Evolutionary conservation across 2,888 invertebrate genomes (phyloP).

Genomic region (Gerris lacustris): DNA sequence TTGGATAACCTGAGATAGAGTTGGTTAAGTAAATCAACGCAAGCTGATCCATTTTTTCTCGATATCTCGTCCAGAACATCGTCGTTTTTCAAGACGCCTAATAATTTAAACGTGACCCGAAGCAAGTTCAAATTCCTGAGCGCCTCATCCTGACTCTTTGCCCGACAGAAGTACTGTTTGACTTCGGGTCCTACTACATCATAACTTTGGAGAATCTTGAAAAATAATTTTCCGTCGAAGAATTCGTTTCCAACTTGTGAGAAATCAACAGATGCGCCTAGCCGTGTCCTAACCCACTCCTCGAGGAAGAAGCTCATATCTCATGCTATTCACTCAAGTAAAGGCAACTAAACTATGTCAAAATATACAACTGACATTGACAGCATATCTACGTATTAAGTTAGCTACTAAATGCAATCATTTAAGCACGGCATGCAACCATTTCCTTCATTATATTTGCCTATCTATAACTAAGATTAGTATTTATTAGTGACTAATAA

Average conservation of each 20-base stretch:
- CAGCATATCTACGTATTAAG: too few species aligned
- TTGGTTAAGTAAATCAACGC: slow-evolving; percentile 23
- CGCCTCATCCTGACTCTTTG: slow-evolving; percentile 13
- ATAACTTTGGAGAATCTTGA: slow-evolving; percentile 13
- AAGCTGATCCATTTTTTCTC: slow-evolving; percentile 18
- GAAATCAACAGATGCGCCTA: not conserved
- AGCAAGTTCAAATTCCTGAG: slow-evolving; percentile 21
- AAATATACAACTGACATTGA: too few species aligned
- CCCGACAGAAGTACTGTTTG: not conserved
- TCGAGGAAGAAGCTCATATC: not conserved
- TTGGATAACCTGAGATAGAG: slow-evolving; percentile 23
- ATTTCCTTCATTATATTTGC: too few species aligned
- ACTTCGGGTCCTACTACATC: slow-evolving; percentile 10
- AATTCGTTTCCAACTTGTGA: slow-evolving; percentile 12
- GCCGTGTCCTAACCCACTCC: not conserved
- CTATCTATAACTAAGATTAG: too few species aligned
- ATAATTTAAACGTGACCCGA: slow-evolving; percentile 22
- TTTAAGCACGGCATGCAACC: too few species aligned
- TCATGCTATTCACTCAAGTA: not conserved
- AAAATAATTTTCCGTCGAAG: slow-evolving; percentile 17
- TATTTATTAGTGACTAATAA: too few species aligned
- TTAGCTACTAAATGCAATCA: too few species aligned
- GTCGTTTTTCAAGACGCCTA: slow-evolving; percentile 20
- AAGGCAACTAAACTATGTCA: too few species aligned
- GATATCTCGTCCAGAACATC: slow-evolving; percentile 20